Base-by-base conservation (phyloP, 2,113 vertebrate species). In the Aptenodytes forsteri region DNA sequence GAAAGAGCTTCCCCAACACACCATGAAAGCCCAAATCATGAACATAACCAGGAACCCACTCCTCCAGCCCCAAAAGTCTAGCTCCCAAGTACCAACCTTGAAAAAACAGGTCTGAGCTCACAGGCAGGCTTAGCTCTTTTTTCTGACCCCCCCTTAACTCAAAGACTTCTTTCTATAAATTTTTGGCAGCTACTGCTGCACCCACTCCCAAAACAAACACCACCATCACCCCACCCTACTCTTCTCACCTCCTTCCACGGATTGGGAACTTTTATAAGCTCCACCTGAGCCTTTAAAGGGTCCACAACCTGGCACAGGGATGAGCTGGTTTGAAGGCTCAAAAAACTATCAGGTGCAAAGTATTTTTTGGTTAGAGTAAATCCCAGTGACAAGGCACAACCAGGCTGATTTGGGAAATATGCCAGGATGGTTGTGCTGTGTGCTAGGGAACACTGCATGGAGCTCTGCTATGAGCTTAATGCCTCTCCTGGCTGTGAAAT, bases 201-300 rank as follows among this genome's bases (percentile, higher is more conserved):
- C 3, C 13, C 6, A 4, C 42, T 16, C 3, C 29, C 5, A 0
- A 4, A 2, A 0, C 8, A 49, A 4, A 2, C 26, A 16, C 4
- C 7, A 4, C 6, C 19, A 38, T 3, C 7, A 16, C 25, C 5
- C 9, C 36, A n/a, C 11, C 15, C 27, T 2, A 0, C 18, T 29
- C 27, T 11, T 20, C 34, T 4, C 26, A 3, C 0, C 9, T 9
- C 9, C 30, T 10, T 4, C 7, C 1, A 2, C 7, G 5, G 4
- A 0, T 1, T 30, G 12, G 6, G 14, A 58, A 4, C 27, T 62
- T 67, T 58, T 50, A 62, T 20, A 34, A 83, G 2, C n/a, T 70
- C 69, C 85, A 72, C 47, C 61, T 65, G 66, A 58, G 30, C 46
- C 13, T 14, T 49, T 84, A 61, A 65, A 20, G 42, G 16, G 11